Base-by-base conservation (phyloP, 2,113 vertebrate genomes). In the Pagrus major region DNA sequence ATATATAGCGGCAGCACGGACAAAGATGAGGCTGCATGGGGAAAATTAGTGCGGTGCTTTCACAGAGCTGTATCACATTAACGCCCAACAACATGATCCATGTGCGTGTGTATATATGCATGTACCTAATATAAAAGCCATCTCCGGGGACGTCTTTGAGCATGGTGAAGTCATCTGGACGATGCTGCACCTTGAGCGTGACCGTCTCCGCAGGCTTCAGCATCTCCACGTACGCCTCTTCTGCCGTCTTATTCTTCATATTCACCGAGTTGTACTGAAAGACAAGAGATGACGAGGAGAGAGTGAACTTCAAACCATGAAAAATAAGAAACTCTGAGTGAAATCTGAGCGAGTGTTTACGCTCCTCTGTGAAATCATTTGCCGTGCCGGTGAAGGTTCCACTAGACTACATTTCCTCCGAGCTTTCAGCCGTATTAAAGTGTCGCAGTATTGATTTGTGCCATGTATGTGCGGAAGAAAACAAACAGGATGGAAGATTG, bases 191-290 rank as follows among this genome's bases (percentile, higher is more conserved):
- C 91, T 95, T 98, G 56, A 99, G 92, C 39, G 93, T 96, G 76
- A 97, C 90, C 0, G 95, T 91, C 83, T 99, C 98, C 25, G 94
- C 95, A 33, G 97, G 97, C 82, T 99, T 99, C 83, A 99, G 88
- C 98, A 99, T 97, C 93, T 99, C 98, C 37, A 99, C 96, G 1
- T 99, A 99, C 58, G 97, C 97, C 80, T 99, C 98, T 78, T 99
- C 98, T 9, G 97, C 97, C 0, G 97, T 99, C 94, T 96, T 98
- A 86, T 94, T 96, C 88, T 95, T 95, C 94, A 98, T 94, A 66
- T 95, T 95, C 91, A 97, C 95, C 5, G 94, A 94, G 42, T 97
- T 96, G 51, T 98, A 99, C 98, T 99, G 90, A 49, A 80, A 58
- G n/a, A 76, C 39, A 83, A 55, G 23, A 6, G 6, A 14, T n/a